A percentile compares a stretch with the other conserved stretches of the same genome.
These are phyloP conservation scores for Leptobrachium leishanense DNA, from an alignment of 2,113 vertebrate species.

Conservation along the genomic window DNA sequence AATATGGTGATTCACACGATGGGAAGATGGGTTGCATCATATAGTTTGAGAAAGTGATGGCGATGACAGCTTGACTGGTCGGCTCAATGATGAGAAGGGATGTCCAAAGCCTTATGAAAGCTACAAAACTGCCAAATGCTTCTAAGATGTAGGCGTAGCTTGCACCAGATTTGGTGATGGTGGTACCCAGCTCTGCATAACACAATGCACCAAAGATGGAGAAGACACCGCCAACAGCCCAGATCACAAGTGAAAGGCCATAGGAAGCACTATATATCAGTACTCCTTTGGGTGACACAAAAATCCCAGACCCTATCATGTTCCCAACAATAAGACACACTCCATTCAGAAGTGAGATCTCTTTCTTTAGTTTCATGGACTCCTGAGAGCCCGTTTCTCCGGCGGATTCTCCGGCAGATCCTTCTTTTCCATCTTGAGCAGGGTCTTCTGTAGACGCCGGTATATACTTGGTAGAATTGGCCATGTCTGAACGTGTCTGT, in stretches of 20 bases:
- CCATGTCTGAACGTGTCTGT: conserved; percentile 63
- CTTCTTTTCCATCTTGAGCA: conserved; percentile 2
- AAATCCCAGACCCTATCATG: conserved; percentile 93
- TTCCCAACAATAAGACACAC: conserved; percentile 90
- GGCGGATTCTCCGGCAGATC: background rate
- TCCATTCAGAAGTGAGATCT: conserved; percentile 87
- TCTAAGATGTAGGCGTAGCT: conserved; percentile 92
- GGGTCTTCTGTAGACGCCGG: conserved; percentile 55
- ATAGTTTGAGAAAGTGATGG: conserved; percentile 93
- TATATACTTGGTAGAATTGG: conserved; percentile 57
- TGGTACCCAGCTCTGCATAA: conserved; percentile 90
- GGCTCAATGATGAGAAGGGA: conserved; percentile 91
- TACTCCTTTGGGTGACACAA: conserved; percentile 89
- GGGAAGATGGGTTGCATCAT: conserved; percentile 88
- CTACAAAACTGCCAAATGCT: conserved; percentile 82
- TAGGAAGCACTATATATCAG: conserved; percentile 86
- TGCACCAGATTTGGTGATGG: conserved; percentile 89
- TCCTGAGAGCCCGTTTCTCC: background rate
- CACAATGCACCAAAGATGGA: conserved; percentile 87
- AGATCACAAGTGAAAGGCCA: conserved; percentile 83
- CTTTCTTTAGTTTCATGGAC: conserved; percentile 83
- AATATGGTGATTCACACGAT: conserved; percentile 77
- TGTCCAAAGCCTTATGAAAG: conserved; percentile 88
- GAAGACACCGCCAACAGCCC: conserved; percentile 85
- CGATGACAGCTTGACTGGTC: conserved; percentile 88